These are phyloP conservation scores for Chiloscyllium punctatum DNA, from an alignment of 2,797 vertebrate genomes.

Conservation along the genomic window DNA sequence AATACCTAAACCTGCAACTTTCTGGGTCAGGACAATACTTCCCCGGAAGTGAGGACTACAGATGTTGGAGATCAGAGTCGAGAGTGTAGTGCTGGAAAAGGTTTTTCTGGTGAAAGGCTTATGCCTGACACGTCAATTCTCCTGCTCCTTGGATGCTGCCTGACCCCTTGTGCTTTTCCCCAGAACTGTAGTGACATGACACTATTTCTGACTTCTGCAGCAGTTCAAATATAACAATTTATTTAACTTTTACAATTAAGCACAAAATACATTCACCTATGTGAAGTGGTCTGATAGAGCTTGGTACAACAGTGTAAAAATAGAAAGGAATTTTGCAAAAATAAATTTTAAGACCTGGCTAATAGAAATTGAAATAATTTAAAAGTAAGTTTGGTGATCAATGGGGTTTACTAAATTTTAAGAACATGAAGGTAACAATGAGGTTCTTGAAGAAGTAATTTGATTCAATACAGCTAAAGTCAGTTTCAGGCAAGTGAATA, in stretches of 20 bases:
- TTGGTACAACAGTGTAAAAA: background rate
- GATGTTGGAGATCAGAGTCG: too few species aligned
- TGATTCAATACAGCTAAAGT: background rate
- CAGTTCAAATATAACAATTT: background rate
- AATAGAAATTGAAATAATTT: background rate
- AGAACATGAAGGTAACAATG: background rate
- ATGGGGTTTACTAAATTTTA: background rate
- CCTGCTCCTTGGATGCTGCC: too few species aligned
- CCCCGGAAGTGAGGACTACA: too few species aligned
- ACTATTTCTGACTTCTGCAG: background rate
- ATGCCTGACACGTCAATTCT: too few species aligned
- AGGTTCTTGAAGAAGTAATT: background rate
- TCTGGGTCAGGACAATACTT: background rate
- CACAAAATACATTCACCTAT: background rate
- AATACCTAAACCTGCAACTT: background rate
- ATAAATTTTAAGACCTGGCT: background rate
- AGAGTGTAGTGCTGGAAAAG: too few species aligned
- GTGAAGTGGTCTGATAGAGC: background rate
- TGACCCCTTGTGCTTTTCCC: too few species aligned
- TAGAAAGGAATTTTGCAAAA: background rate
- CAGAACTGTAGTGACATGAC: background rate
- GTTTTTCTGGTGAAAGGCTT: too few species aligned
- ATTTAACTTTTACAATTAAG: background rate
- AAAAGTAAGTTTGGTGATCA: background rate
- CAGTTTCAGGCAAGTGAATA: background rate